Base-by-base conservation (phyloP, 2,888 invertebrate genomes). In the Drosophila mimetica region DNA sequence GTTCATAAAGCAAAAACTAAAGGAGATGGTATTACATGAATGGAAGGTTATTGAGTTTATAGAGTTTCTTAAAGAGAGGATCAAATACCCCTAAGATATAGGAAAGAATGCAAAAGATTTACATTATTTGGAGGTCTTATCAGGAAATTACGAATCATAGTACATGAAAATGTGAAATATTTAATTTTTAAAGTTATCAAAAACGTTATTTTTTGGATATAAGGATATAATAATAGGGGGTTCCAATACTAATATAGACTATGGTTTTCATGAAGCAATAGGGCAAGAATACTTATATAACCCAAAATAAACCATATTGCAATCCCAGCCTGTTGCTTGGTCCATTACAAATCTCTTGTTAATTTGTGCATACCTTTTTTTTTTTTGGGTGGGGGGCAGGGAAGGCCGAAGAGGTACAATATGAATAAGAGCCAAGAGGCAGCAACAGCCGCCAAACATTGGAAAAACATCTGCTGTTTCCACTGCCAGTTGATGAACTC, bases 391-490 rank as follows among this genome's bases (percentile, higher is more conserved):
- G 22, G 41, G 51, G 47, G 32, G 36, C 54, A 50, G 52, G 28
- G 55, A 50, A 48, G 28, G 55, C 41, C 53, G 13, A 44, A n/a
- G 30, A 20, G 37, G 28, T 46, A 48, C 39, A 39, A 22, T 46
- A 22, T 46, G 47, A 59, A 69, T 55, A 75, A 75, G 75, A 76
- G 58, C 71, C 70, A 72, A 75, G 42, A 59, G 69, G 69, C 57
- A 65, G 72, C 75, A 83, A 74, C 77, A 77, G 75, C 79, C 77
- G 82, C 86, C 72, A 72, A 79, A 76, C 82, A 82, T 76, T 77
- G 88, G 79, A 83, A 86, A 89, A 90, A 89, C 90, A 90, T 90
- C 90, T 90, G 89, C 90, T 82, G 76, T 70, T 72, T 47, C 69
- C 77, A 72, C 73, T 53, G 73, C 52, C 79, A 86, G 81, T 86